phyloP scores from a whole-genome alignment of 2,797 vertebrate genomes.

The Sebastes paucispinis region DNA sequence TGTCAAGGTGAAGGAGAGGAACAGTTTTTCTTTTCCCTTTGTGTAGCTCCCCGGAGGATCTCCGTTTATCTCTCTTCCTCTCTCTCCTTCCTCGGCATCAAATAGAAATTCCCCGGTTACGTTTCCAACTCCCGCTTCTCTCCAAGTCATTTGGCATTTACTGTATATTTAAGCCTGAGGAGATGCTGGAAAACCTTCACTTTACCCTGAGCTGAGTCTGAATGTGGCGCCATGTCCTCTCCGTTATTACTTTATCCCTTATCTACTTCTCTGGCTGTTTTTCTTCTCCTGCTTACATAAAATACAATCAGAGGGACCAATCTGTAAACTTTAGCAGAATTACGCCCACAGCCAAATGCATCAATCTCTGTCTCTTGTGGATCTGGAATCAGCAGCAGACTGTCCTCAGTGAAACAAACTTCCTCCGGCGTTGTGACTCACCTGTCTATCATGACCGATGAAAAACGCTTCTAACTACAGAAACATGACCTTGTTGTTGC shows the following conservation, averaged over 20 bases:
- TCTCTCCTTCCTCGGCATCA: conserved; percentile 14
- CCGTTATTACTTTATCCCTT: neutral
- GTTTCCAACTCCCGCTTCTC: conserved; percentile 24
- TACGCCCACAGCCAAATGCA: neutral
- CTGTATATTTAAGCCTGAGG: conserved; percentile 6
- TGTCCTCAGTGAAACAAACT: neutral
- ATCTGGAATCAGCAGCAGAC: neutral
- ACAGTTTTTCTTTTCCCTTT: conserved; percentile 23
- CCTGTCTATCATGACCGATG: neutral
- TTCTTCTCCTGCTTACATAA: neutral
- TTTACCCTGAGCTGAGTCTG: neutral
- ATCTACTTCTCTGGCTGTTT: neutral
- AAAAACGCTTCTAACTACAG: neutral
- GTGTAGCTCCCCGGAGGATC: conserved; percentile 21
- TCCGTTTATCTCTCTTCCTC: neutral
- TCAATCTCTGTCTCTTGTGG: neutral
- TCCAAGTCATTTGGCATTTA: conserved; percentile 33
- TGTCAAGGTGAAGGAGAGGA: conserved; percentile 52
- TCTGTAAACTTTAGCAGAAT: neutral
- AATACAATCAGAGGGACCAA: neutral
- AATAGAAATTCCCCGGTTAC: conserved; percentile 36
- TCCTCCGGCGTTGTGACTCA: neutral
- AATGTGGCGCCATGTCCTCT: neutral
- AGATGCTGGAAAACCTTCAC: conserved; percentile 23
- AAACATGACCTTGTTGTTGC: neutral